phyloP scores from a whole-genome alignment of 2,888 invertebrate species.

The Strigamia maritima region DNA sequence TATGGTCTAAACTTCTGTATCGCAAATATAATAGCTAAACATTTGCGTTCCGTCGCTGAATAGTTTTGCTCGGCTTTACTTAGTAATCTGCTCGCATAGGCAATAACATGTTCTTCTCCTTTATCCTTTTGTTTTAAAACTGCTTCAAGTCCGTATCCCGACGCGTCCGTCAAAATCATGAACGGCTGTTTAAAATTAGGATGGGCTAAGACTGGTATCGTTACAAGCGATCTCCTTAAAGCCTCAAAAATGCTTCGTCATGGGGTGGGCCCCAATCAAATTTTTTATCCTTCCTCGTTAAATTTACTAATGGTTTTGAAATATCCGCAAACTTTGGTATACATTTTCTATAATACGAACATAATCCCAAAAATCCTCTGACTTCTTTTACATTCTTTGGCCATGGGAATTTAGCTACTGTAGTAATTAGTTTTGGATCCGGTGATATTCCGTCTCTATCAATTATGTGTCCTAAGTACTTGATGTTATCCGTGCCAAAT shows the following conservation, averaged over 20 bases:
- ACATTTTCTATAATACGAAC: not conserved
- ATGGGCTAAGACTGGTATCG: not conserved
- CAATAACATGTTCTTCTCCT: not conserved
- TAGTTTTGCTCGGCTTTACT: not conserved
- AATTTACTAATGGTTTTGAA: not conserved
- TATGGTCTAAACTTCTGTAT: slow-evolving; percentile 37
- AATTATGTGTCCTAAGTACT: not conserved
- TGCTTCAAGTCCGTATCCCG: slow-evolving; percentile 37
- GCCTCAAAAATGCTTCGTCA: not conserved
- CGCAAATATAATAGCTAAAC: slow-evolving; percentile 37
- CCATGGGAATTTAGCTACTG: too few relatives aligned
- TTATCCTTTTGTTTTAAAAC: slow-evolving; percentile 37
- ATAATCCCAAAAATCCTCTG: not conserved
- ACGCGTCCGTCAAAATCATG: slow-evolving; percentile 38
- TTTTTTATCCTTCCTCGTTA: not conserved
- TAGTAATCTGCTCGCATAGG: too few relatives aligned
- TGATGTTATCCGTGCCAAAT: not conserved
- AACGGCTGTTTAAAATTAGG: not conserved
- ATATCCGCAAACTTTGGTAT: not conserved
- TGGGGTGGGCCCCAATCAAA: not conserved
- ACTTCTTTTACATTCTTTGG: not conserved
- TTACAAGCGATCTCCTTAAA: not conserved
- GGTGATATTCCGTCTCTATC: not conserved
- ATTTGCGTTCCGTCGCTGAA: slow-evolving; percentile 28
- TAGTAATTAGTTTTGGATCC: not conserved